These are phyloP conservation scores for Chelonia mydas DNA, from an alignment of 2,797 vertebrate species.

Conservation along the genomic window DNA sequence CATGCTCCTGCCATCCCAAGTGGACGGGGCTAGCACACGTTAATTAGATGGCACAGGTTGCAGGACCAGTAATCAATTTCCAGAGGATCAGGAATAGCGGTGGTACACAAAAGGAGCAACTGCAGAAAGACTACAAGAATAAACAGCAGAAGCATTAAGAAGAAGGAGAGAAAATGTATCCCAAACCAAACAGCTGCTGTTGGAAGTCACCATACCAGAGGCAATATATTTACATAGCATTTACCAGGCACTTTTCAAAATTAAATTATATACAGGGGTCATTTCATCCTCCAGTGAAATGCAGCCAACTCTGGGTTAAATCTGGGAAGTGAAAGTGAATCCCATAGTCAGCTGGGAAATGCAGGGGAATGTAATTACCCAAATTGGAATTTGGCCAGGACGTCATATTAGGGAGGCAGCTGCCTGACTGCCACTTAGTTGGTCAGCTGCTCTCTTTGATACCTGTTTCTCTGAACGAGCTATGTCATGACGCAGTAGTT, in stretches of 20 bases:
- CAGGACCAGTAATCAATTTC: neutral
- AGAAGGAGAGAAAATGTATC: neutral
- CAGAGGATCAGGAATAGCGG: neutral
- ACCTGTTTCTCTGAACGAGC: neutral
- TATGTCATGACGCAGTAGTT: neutral
- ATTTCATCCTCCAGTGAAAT: neutral
- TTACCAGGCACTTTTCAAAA: neutral
- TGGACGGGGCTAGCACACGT: neutral
- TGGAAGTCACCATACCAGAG: neutral
- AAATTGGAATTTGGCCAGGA: neutral
- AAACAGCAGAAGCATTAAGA: neutral
- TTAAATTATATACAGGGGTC: neutral
- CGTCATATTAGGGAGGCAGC: neutral
- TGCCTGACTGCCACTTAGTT: neutral
- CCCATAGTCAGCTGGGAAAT: neutral
- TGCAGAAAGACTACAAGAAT: neutral
- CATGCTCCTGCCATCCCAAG: neutral
- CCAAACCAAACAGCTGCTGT: neutral
- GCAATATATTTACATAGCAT: neutral
- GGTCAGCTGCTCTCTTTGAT: neutral
- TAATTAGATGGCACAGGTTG: neutral
- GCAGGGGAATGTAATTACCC: neutral
- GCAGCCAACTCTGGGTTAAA: neutral
- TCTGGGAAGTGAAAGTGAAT: neutral
- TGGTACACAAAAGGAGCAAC: neutral